These are phyloP conservation scores for Nothoprocta perdicaria DNA, from an alignment of 2,113 vertebrate species.

Conservation along the genomic window DNA sequence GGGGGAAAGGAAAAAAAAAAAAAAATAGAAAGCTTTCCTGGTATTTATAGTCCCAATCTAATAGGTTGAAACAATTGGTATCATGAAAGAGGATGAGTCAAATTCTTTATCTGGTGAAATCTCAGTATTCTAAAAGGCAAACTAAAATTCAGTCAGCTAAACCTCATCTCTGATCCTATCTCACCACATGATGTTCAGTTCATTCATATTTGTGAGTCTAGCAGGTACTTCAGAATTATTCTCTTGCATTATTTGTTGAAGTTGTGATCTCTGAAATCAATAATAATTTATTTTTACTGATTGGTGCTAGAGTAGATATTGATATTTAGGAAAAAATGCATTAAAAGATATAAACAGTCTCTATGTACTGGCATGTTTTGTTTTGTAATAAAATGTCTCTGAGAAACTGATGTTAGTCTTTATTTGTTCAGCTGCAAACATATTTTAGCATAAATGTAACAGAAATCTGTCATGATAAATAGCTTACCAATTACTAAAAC, in stretches of 20 bases:
- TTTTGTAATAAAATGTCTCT: not conserved
- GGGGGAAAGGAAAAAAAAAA: too few relatives aligned
- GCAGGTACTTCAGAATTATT: not conserved
- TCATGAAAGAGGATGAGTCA: not conserved
- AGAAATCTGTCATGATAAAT: not conserved
- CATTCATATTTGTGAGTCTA: not conserved
- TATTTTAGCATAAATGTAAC: not conserved
- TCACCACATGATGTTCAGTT: not conserved
- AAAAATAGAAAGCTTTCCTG: not conserved
- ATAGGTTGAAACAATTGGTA: not conserved
- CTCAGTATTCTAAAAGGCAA: not conserved
- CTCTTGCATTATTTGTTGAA: not conserved
- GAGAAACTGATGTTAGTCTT: not conserved
- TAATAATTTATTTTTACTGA: not conserved
- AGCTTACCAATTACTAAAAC: not conserved
- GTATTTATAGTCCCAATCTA: not conserved
- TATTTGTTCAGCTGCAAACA: not conserved
- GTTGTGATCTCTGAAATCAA: not conserved
- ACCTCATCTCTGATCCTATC: not conserved
- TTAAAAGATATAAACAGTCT: not conserved
- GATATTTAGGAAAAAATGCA: not conserved
- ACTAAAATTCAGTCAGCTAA: not conserved
- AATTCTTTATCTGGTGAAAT: too few relatives aligned
- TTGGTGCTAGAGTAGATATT: not conserved
- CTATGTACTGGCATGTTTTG: accelerated